phyloP scores from a whole-genome alignment of 2,113 vertebrate genomes.

The Benitochromis conjunctus region DNA sequence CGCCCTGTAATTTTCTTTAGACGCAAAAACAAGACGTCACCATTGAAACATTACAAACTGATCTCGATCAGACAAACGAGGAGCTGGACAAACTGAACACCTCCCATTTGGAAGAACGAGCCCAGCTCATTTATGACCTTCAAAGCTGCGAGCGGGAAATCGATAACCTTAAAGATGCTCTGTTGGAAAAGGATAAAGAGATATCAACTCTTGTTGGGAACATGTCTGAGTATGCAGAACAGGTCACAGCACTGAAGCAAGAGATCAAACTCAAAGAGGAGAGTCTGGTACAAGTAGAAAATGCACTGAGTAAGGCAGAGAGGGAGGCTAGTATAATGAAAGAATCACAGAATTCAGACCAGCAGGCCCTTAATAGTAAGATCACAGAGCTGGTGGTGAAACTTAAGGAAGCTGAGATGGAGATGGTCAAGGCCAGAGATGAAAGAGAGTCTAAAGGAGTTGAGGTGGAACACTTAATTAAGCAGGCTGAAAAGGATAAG shows the following conservation, averaged over 20 bases:
- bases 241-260: conserved; percentile 73
- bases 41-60: conserved; percentile 76
- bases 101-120: conserved; percentile 82
- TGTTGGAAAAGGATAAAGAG: conserved; percentile 83
- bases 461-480: conserved; percentile 72
- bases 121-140: conserved; percentile 85
- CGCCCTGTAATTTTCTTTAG: conserved; percentile 48
- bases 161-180: conserved; percentile 78
- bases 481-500: conserved; percentile 70
- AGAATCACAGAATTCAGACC: conserved; percentile 79
- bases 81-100: conserved; percentile 86
- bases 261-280: conserved; percentile 80
- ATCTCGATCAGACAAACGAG: conserved; percentile 85
- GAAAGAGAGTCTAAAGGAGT: conserved; percentile 68
- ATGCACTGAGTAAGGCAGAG: conserved; percentile 73
- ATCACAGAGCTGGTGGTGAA: conserved; percentile 74
- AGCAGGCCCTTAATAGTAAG: conserved; percentile 68
- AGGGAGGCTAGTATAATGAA: conserved; percentile 69
- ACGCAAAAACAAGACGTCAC: conserved; percentile 76
- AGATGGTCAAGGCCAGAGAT: conserved; percentile 62
- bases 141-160: conserved; percentile 88
- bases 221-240: conserved; percentile 79
- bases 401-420: conserved; percentile 60
- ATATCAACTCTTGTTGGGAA: conserved; percentile 69
- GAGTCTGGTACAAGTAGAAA: conserved; percentile 71